These are phyloP conservation scores for Lateolabrax maculatus DNA, from an alignment of 2,797 vertebrate genomes.

Conservation along the genomic window DNA sequence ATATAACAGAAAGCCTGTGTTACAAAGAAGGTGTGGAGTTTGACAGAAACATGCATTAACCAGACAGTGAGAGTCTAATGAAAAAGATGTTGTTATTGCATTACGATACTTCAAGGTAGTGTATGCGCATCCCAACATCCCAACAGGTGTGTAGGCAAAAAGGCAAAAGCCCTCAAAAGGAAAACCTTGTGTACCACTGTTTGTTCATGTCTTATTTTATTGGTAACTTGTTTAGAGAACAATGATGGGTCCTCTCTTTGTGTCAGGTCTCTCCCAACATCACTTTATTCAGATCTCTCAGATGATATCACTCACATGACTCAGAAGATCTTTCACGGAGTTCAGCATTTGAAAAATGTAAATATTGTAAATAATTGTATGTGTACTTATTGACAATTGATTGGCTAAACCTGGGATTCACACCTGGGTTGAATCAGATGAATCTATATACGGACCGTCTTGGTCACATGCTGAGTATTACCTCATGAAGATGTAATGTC, in stretches of 20 bases:
- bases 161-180: not conserved
- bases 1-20: not conserved
- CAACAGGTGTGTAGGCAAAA: not conserved
- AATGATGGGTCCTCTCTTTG: not conserved
- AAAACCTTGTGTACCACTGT: not conserved
- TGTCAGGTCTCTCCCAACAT: too few species aligned
- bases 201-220: not conserved
- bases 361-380: not conserved
- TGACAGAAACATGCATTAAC: not conserved
- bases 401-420: not conserved
- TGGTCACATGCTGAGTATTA: not conserved
- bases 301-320: too few species aligned
- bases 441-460: not conserved
- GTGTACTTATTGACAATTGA: not conserved
- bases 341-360: not conserved
- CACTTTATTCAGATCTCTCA: too few species aligned
- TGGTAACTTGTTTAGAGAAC: not conserved
- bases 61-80: not conserved
- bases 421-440: not conserved
- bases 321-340: too few species aligned
- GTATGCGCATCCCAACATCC: not conserved
- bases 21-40: not conserved
- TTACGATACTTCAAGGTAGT: not conserved
- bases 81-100: constrained; percentile 4
- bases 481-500: not conserved